Base-by-base conservation (phyloP, 2,888 invertebrate genomes). In the Dolichomitus sp. region DNA sequence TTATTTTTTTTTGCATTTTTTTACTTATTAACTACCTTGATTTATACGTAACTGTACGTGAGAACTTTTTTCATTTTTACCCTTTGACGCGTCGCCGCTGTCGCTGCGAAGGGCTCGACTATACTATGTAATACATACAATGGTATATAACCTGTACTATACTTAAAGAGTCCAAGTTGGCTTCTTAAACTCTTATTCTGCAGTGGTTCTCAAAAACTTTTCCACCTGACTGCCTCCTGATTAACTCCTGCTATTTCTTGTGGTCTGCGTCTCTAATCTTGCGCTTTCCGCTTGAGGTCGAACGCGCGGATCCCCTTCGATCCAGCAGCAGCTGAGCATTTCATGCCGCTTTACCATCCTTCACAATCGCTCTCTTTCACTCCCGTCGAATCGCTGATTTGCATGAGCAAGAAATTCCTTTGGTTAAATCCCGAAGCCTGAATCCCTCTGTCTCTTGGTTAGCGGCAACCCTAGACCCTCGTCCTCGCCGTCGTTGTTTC, bases 381-480 rank as follows among this genome's bases (percentile, higher is more conserved):
- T 63, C 76, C 59, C 76, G 84, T 84, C 86, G 80, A 89, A 89
- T 91, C 90, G 88, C 88, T 88, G 89, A 91, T 92, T 92, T 92
- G 89, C 91, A 92, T 92, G 91, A 92, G 88, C 89, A 88, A 89
- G 90, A 87, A 91, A 91, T 91, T 89, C 89, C 89, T 89, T 88
- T 88, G 88, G 88, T 89, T 89, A 89, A 91, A 89, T 89, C 87
- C 90, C 88, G 70, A 83, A 86, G 68, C 76, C 57, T 70, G 69
- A 80, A 80, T 80, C 75, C 76, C 76, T 76, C 73, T 80, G 75
- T 68, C 70, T 80, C 65, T 17, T 19, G 33, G 45, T 68, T 52
- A 52, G 87, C 84, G 48, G 45, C 73, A 79, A 75, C 77, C 82
- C 81, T 78, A 78, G 79, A 83, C 85, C 85, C 78, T 84, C 76